Evolutionary conservation across 1,140 invertebrate species (phyloP), one percentile per base, ranked within the genome.

Genomic region (Saccostrea echinata): DNA sequence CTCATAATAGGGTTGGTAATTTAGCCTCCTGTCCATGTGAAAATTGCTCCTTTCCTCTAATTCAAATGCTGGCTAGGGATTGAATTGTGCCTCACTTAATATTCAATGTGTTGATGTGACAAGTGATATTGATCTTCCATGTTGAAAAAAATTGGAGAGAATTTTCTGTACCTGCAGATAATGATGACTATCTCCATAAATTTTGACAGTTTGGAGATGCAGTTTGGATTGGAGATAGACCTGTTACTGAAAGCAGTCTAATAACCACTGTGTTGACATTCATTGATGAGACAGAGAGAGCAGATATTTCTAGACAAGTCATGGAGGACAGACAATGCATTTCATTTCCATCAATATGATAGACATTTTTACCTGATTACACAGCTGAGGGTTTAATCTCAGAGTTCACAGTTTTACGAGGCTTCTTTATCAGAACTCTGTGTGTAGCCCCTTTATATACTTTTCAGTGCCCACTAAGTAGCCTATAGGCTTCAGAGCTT

Each of bases 131-230:
- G 68, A 76, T 76, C 68, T 76, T 24, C 68, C 68, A 30, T 76
- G 68, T 76, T 76, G 68, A 76, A 76, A 76, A 76, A n/a, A 21
- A 64, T n/a, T 21, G 24, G 18, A 24, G n/a, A 64, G 8, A 30
- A 33, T 2, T 12, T 76, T 12, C 30, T 76, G 68, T 76, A 30
- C 27, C 68, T 76, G 30, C 27, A 24, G 27, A 76, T 33, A 76
- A 11, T 33, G 68, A 76, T 76, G 13, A 30, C 27, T 76, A 9
- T 33, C 16, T 30, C 27, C 68, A 76, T 76, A 30, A 13, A 76
- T 76, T 76, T 76, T 76, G 68, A 76, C 64, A 68, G 64, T 68
- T 68, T 68, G 61, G 61, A 71, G 55, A 71, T 71, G 11, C 68
- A 71, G 24, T 71, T 76, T 76, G 68, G 18, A 76, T 76, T 76